Percentiles rank a stretch among this genome's conserved stretches.
Evolutionary conservation across 1,140 invertebrate species (phyloP).

Genomic region (Tetranychus urticae): DNA sequence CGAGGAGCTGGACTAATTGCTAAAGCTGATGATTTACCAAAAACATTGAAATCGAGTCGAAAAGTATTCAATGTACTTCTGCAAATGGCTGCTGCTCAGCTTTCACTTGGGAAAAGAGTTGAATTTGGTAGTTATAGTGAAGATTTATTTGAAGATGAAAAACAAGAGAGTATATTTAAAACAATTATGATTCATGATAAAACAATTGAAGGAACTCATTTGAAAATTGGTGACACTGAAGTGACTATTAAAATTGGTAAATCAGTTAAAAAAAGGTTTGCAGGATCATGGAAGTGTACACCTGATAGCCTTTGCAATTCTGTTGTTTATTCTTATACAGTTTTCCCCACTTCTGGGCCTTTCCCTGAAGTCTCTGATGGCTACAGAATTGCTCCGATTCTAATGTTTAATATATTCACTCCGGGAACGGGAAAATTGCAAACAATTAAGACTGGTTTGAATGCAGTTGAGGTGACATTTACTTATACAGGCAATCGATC

Average conservation of each 20-base stretch:
- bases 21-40: neutral
- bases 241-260: neutral
- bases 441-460: constrained; percentile 1
- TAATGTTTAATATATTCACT: constrained; percentile 9
- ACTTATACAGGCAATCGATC: constrained; percentile 8
- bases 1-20: neutral
- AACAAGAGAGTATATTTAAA: neutral
- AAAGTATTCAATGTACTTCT: neutral
- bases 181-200: constrained; percentile 2
- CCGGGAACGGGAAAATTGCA: constrained; percentile 9
- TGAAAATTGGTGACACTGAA: constrained; percentile 1
- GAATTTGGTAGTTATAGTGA: neutral
- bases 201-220: neutral
- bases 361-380: neutral
- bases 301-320: constrained; percentile 2
- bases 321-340: constrained; percentile 9
- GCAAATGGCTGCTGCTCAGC: neutral
- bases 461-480: constrained; percentile 7
- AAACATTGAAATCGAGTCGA: neutral
- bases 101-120: constrained; percentile 1
- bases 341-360: constrained; percentile 9
- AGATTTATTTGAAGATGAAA: neutral
- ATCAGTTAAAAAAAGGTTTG: neutral
- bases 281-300: neutral
- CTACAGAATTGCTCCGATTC: constrained; percentile 7